Evolutionary conservation across 2,113 vertebrate species (phyloP).

Genomic region (Campylomormyrus tamandua): DNA sequence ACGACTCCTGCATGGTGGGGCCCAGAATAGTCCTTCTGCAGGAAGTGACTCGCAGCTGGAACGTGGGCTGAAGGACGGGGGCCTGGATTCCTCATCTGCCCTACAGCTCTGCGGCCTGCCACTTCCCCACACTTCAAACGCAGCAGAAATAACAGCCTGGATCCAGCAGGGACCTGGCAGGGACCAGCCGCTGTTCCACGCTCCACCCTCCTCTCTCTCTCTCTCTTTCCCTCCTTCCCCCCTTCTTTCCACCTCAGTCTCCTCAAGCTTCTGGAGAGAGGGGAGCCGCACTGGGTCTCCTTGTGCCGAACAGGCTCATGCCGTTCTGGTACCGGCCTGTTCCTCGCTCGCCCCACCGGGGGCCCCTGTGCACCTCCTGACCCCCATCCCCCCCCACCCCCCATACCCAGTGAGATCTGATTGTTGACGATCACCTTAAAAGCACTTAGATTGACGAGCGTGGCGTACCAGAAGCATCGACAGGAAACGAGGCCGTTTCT

Average conservation of each 20-base stretch:
- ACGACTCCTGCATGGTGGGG: background rate
- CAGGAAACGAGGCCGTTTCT: background rate
- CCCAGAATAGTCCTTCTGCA: slow-evolving; percentile 9
- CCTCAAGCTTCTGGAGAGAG: slow-evolving; percentile 1
- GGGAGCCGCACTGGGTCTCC: background rate
- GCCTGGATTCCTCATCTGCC: slow-evolving; percentile 24
- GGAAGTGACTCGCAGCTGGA: slow-evolving; percentile 21
- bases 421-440: background rate
- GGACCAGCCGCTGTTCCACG: background rate
- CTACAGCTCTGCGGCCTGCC: slow-evolving; percentile 19
- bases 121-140: slow-evolving; percentile 24
- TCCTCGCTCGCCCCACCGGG: background rate
- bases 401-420: background rate
- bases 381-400: background rate
- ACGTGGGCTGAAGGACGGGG: slow-evolving; percentile 20
- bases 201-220: background rate
- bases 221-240: background rate
- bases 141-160: slow-evolving; percentile 16
- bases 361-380: background rate
- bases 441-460: background rate
- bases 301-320: background rate
- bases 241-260: background rate
- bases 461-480: too few species aligned
- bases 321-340: background rate
- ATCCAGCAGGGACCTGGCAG: slow-evolving; percentile 22